phyloP scores from a whole-genome alignment of 2,888 invertebrate genomes.

The Macropis europaea region DNA sequence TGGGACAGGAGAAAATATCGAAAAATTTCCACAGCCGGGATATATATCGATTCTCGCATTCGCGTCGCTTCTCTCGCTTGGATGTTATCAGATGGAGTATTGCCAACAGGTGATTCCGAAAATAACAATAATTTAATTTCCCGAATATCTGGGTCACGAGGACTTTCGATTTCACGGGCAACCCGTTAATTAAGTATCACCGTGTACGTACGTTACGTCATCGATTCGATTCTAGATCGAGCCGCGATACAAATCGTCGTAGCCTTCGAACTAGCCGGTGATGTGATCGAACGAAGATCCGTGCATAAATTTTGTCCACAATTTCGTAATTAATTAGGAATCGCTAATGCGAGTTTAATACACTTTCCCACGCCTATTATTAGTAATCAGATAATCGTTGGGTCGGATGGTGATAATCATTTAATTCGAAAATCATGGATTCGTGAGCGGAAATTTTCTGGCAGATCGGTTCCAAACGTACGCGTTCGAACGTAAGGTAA shows the following conservation, averaged over 20 bases:
- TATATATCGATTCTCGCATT: constrained; percentile 45
- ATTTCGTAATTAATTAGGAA: constrained; percentile 33
- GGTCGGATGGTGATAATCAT: background rate
- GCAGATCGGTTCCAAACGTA: no score
- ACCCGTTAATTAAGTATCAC: constrained; percentile 58
- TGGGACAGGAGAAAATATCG: constrained; percentile 45
- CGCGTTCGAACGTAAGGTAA: no score
- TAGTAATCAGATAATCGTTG: constrained; percentile 1
- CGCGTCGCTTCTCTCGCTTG: constrained; percentile 53
- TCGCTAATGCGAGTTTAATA: constrained; percentile 1
- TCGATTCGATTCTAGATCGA: constrained; percentile 27
- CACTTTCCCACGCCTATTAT: background rate
- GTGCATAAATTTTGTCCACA: constrained; percentile 8
- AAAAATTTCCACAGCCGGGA: constrained; percentile 52
- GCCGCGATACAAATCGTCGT: constrained; percentile 35
- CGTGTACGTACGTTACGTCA: constrained; percentile 12
- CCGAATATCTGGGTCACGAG: constrained; percentile 58
- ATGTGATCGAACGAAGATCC: constrained; percentile 27
- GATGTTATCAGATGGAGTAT: constrained; percentile 64
- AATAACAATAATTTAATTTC: constrained; percentile 65
- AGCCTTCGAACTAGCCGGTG: constrained; percentile 24
- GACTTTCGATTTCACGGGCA: constrained; percentile 54
- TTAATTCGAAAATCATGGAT: background rate
- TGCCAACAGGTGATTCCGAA: constrained; percentile 67
- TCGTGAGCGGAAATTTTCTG: no score